Evolutionary conservation across 2,888 invertebrate species (phyloP).

Genomic region (Allophyes oxyacanthae): DNA sequence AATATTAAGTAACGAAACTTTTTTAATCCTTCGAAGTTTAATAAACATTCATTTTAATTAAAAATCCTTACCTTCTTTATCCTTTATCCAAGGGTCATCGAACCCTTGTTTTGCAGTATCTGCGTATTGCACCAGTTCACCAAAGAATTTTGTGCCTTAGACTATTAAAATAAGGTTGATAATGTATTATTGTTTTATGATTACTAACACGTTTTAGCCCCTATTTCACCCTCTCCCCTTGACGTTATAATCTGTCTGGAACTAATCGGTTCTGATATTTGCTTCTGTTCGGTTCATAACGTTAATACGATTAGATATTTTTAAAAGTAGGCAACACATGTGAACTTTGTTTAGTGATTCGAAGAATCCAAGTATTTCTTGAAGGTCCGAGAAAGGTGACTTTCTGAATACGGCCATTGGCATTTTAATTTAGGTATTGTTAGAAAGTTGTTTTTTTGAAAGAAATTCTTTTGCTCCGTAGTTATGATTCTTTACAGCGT

Average conservation of each 20-base stretch:
- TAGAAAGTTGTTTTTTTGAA: neutral
- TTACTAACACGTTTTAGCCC: conserved; percentile 49
- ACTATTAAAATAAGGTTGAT: conserved; percentile 12
- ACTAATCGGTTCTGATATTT: conserved; percentile 79
- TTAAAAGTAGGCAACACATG: conserved; percentile 1
- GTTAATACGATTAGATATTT: conserved; percentile 59
- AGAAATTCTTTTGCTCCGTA: conserved; percentile 5
- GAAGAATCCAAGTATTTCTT: conserved; percentile 3
- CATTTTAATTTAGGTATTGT: conserved; percentile 18
- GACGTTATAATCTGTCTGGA: conserved; percentile 78
- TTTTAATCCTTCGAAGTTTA: conserved; percentile 17
- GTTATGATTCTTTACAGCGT: conserved; percentile 1
- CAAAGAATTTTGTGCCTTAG: conserved; percentile 27
- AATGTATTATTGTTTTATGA: conserved; percentile 22
- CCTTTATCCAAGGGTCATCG: conserved; percentile 40
- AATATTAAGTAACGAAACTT: conserved; percentile 8
- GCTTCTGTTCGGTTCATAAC: conserved; percentile 52
- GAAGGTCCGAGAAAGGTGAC: conserved; percentile 11
- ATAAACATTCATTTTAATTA: conserved; percentile 31
- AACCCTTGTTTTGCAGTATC: conserved; percentile 46
- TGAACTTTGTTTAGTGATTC: neutral
- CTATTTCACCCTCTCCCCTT: conserved; percentile 73
- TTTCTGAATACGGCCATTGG: conserved; percentile 1
- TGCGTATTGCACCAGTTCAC: conserved; percentile 11
- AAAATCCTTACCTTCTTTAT: conserved; percentile 25